Percentiles rank a stretch among this genome's conserved stretches.
These are phyloP conservation scores for Panagrolaimus sp. DNA, from an alignment of 1,140 invertebrate genomes.

Conservation along the genomic window DNA sequence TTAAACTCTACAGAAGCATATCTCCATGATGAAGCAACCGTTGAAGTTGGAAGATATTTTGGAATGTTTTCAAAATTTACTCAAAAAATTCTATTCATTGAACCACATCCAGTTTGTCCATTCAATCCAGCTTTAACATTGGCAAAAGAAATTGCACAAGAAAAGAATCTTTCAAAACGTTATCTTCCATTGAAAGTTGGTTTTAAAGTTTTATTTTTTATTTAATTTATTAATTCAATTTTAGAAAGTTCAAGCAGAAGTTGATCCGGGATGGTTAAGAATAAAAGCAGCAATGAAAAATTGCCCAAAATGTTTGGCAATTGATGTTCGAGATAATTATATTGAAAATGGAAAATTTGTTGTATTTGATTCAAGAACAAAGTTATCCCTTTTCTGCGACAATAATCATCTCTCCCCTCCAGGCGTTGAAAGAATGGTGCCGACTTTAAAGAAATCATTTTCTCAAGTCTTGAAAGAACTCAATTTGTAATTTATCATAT, in stretches of 20 bases:
- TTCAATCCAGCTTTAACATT: background rate
- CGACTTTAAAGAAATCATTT: background rate
- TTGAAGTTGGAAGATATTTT: background rate
- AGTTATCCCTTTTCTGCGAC: background rate
- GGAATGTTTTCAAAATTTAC: background rate
- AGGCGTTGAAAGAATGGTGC: background rate
- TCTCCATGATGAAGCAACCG: background rate
- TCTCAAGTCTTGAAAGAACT: background rate
- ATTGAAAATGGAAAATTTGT: background rate
- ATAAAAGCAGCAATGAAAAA: background rate
- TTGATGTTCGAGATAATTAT: background rate
- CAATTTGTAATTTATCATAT: too few species aligned
- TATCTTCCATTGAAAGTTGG: background rate
- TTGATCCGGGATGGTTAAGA: constrained; percentile 1
- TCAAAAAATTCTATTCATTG: background rate
- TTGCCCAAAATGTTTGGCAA: background rate
- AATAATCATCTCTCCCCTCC: background rate
- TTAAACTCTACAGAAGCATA: background rate
- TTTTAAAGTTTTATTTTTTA: too few species aligned
- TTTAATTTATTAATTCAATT: too few species aligned
- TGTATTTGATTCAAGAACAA: background rate
- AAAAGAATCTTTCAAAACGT: background rate
- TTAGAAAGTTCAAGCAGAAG: background rate
- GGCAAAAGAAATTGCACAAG: background rate
- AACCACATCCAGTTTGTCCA: background rate